Conservation (phyloP, 2,113 vertebrate genomes). For the Vulpes vulpes region DNA sequence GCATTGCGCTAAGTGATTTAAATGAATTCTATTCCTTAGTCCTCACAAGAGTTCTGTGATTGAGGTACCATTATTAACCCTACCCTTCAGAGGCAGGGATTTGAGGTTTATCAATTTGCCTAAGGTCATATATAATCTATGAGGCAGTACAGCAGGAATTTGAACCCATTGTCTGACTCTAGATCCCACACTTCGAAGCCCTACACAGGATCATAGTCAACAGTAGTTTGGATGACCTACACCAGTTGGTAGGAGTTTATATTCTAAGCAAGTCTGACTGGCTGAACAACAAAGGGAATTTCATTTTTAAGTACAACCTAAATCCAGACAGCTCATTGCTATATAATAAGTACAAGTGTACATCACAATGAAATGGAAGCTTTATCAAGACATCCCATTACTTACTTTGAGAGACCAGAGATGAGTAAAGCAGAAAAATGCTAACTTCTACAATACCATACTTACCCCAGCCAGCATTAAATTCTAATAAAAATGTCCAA, state of each 20-base stretch:
- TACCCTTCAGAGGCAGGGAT: not conserved
- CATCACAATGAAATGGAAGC: not conserved
- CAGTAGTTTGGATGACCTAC: not conserved
- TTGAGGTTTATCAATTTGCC: not conserved
- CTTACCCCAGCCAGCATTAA: not conserved
- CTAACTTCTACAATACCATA: conserved; percentile 3
- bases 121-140: not conserved
- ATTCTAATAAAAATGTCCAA: conserved; percentile 42
- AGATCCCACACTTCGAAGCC: not conserved
- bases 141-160: not conserved
- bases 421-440: conserved; percentile 28
- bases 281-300: conserved; percentile 17
- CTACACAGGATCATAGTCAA: not conserved
- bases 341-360: not conserved
- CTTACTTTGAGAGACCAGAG: conserved; percentile 23
- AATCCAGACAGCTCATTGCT: conserved; percentile 33
- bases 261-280: conserved; percentile 1
- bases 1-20: not conserved
- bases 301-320: conserved; percentile 46
- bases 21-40: conserved; percentile 32
- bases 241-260: not conserved
- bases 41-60: not conserved
- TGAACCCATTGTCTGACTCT: not conserved
- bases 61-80: not conserved
- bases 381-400: not conserved